Evolutionary conservation across 2,113 vertebrate genomes (phyloP).

Genomic region (Chelonoidis abingdonii): DNA sequence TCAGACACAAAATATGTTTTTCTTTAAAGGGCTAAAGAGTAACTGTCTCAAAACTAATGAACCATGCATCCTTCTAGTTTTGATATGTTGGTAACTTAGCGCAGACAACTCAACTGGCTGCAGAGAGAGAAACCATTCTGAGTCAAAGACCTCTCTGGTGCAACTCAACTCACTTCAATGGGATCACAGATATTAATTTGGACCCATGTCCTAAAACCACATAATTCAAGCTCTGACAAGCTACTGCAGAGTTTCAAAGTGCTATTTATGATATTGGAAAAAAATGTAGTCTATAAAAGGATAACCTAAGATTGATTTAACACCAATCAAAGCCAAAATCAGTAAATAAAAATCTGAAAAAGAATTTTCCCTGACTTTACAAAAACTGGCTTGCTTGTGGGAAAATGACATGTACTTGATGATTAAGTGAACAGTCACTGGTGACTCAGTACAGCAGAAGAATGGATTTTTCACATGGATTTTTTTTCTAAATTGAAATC

Average conservation of each 20-base stretch:
- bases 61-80: neutral
- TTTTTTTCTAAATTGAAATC: conserved; percentile 20
- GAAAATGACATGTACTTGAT: conserved; percentile 10
- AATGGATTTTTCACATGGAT: neutral
- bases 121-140: neutral
- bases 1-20: neutral
- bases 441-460: neutral
- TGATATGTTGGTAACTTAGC: neutral
- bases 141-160: neutral
- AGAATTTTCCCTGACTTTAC: conserved; percentile 28
- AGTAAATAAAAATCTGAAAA: conserved; percentile 11
- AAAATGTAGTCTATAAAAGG: neutral
- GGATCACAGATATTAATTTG: neutral
- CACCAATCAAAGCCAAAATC: conserved; percentile 34
- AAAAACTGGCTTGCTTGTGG: conserved; percentile 9
- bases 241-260: neutral
- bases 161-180: neutral
- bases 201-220: neutral
- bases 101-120: neutral
- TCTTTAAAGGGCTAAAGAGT: neutral
- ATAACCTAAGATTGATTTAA: conserved; percentile 28
- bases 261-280: conserved; percentile 18
- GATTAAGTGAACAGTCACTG: conserved; percentile 18
- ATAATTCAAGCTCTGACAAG: neutral
- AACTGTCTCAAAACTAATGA: neutral